These are phyloP conservation scores for Drosophila suzukii DNA, from an alignment of 1,140 invertebrate species.

Conservation along the genomic window DNA sequence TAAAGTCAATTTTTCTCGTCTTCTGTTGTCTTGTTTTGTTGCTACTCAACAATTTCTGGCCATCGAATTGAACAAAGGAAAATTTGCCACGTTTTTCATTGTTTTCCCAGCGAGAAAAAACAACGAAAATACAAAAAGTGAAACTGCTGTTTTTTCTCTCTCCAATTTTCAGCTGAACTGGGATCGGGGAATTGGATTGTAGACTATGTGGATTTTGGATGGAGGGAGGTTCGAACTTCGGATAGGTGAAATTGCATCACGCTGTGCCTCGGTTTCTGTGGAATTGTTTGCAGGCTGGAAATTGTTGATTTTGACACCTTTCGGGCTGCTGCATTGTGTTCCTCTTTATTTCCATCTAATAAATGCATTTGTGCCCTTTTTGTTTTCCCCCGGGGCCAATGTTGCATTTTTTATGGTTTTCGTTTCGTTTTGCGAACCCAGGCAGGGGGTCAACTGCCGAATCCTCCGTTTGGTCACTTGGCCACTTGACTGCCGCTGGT, in stretches of 20 bases:
- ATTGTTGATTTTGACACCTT: slow-evolving; percentile 83
- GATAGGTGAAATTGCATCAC: slow-evolving; percentile 71
- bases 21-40: slow-evolving; percentile 60
- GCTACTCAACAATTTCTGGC: slow-evolving; percentile 67
- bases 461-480: slow-evolving; percentile 47
- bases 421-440: slow-evolving; percentile 53
- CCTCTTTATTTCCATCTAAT: slow-evolving; percentile 77
- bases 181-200: slow-evolving; percentile 28
- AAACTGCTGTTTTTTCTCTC: slow-evolving; percentile 58
- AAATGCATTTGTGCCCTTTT: slow-evolving; percentile 60
- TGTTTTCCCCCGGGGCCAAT: slow-evolving; percentile 31
- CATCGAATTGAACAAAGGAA: slow-evolving; percentile 76
- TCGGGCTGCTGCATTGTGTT: slow-evolving; percentile 54
- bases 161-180: slow-evolving; percentile 62
- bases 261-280: slow-evolving; percentile 69
- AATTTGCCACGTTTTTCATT: slow-evolving; percentile 84
- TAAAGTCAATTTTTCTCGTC: slow-evolving; percentile 72
- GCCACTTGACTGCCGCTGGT: slow-evolving; percentile 54
- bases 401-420: slow-evolving; percentile 79
- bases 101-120: slow-evolving; percentile 56
- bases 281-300: slow-evolving; percentile 76
- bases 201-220: not conserved
- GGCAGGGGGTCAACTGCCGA: slow-evolving; percentile 43
- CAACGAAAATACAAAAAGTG: slow-evolving; percentile 59
- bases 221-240: slow-evolving; percentile 16